Base-by-base conservation (phyloP, 2,113 vertebrate species). In the Lepus americanus region DNA sequence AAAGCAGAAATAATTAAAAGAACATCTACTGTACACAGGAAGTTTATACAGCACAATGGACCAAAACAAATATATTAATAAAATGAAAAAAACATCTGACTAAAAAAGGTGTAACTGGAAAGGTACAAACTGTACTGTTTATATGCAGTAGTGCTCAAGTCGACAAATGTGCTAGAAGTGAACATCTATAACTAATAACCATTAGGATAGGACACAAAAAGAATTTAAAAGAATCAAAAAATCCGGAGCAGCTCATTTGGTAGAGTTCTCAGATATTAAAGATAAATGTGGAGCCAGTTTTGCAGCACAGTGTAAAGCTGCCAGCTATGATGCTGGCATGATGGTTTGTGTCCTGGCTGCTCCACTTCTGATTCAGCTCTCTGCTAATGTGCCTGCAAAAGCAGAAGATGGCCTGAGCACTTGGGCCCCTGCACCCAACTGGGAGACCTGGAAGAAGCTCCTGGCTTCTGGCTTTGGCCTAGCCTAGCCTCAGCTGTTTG, bases 1-100 rank as follows among this genome's bases (percentile, higher is more conserved):
- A 44, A 44, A 44, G 44, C 6, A 94, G 33, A 92, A 92, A 87
- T 83, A 96, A 93, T 80, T 49, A 94, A 92, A 77, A n/a, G 19
- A 91, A 55, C 70, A 85, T 69, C 66, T 93, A 78, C 55, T 89
- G 16, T 81, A 87, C 36, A 89, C 3, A 90, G 76, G 25, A 82
- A 81, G 17, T 39, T 44, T 29, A 92, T 82, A 90, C 27, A 87
- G 23, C 55, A 90, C 20, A 77, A 69, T 67, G 16, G 49, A 36
- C 63, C 84, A 49, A 86, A 91, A 6, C 69, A 93, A 93, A 87
- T 36, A 36, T 9, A 89, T 63, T 59, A 72, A 72, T 87, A 87
- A 87, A 86, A 87, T 14, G 44, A 44, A 63, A 2, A 23, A 94
- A 87, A 66, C 33, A 78, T 16, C 4, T 80, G 61, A 70, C 11